Evolutionary conservation across 2,888 invertebrate genomes (phyloP).

Genomic region (Tholera decimalis): DNA sequence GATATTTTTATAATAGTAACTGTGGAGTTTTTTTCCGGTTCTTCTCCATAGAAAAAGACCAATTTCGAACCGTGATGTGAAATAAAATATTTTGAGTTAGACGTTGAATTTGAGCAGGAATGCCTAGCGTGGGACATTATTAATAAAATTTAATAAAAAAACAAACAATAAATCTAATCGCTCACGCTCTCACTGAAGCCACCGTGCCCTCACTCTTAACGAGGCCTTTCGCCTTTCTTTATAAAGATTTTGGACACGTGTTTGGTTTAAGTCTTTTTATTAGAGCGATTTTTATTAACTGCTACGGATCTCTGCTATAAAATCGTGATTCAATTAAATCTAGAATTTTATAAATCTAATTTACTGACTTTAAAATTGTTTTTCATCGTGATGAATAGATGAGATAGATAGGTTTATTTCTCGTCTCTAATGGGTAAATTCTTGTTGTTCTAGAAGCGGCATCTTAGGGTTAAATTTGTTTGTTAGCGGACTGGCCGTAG

Average conservation of each 20-base stretch:
- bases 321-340: conserved; percentile 3
- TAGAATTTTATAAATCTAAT: neutral
- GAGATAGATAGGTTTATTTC: neutral
- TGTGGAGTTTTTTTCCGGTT: too few relatives aligned
- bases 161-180: too few relatives aligned
- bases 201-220: neutral
- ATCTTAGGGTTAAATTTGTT: too few relatives aligned
- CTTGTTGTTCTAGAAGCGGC: too few relatives aligned
- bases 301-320: neutral
- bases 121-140: too few relatives aligned
- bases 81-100: too few relatives aligned
- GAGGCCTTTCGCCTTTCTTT: neutral
- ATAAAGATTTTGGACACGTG: neutral
- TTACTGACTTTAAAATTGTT: neutral
- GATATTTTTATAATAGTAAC: too few relatives aligned
- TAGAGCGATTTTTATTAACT: conserved; percentile 5
- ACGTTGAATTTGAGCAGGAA: too few relatives aligned
- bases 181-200: neutral
- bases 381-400: neutral
- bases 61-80: too few relatives aligned
- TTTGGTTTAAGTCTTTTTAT: conserved; percentile 6
- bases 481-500: too few relatives aligned
- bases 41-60: too few relatives aligned
- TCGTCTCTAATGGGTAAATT: neutral
- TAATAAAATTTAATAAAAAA: too few relatives aligned